phyloP scores from a whole-genome alignment of 2,888 invertebrate genomes.

The Drosophila phalerata region DNA sequence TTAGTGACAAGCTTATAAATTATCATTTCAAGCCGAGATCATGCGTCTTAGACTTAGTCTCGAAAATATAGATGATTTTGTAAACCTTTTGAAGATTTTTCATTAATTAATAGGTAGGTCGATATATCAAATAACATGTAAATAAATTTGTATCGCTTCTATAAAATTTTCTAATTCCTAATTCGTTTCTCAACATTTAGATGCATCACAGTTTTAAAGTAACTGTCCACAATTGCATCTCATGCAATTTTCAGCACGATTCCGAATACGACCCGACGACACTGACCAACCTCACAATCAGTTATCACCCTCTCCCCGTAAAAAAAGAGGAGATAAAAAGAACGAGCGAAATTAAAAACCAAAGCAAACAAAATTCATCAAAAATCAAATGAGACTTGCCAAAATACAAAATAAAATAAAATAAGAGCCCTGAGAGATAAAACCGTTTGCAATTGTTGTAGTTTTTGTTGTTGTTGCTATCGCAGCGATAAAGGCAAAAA shows the following conservation, averaged over 20 bases:
- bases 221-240: conserved; percentile 27
- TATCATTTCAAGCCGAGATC: conserved; percentile 46
- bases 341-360: neutral
- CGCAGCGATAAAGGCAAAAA: conserved; percentile 11
- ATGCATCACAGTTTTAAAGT: neutral
- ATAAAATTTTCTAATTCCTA: neutral
- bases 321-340: conserved; percentile 17
- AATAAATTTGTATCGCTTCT: neutral
- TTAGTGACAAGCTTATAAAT: conserved; percentile 55
- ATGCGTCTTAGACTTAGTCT: neutral
- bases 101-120: too few relatives aligned
- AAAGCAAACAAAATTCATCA: conserved; percentile 38
- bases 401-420: conserved; percentile 5
- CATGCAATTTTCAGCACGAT: conserved; percentile 26
- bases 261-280: conserved; percentile 10
- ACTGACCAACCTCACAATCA: conserved; percentile 70
- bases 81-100: neutral
- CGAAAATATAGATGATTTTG: neutral
- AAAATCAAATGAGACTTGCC: conserved; percentile 36
- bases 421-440: conserved; percentile 12
- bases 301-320: conserved; percentile 21
- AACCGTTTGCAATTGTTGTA: conserved; percentile 13
- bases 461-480: neutral
- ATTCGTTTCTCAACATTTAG: conserved; percentile 1
- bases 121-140: conserved; percentile 8